Evolutionary conservation across 2,113 vertebrate species (phyloP).

Genomic region (Corvus moneduloides): DNA sequence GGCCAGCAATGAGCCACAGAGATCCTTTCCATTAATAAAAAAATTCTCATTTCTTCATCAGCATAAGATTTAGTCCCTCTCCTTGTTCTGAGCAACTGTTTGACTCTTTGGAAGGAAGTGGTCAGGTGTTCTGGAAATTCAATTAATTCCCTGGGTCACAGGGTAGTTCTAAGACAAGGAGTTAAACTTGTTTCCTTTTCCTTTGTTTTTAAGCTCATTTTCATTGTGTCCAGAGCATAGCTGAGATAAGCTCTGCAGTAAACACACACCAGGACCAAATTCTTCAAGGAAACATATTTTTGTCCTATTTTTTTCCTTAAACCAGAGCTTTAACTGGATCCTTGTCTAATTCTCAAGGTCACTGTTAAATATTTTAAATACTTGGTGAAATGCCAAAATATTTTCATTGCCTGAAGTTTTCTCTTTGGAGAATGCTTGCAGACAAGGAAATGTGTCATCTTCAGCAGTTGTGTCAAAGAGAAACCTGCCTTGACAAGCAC

Average conservation of each 20-base stretch:
- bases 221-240: background rate
- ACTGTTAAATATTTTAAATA: conserved; percentile 58
- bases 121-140: background rate
- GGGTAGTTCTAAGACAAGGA: background rate
- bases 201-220: background rate
- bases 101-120: background rate
- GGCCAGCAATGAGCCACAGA: background rate
- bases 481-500: background rate
- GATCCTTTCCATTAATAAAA: background rate
- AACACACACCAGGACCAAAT: background rate
- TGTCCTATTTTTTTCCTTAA: background rate
- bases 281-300: conserved; percentile 4
- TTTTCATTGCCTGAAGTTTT: conserved; percentile 40
- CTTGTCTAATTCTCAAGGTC: conserved; percentile 25
- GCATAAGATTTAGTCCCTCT: background rate
- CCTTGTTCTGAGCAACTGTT: background rate
- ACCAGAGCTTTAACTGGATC: background rate
- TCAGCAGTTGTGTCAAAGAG: background rate
- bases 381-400: conserved; percentile 44
- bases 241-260: background rate
- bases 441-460: conserved; percentile 36
- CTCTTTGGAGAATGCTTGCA: conserved; percentile 1
- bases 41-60: background rate
- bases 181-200: conserved; percentile 11
- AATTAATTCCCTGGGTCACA: background rate